Conservation (phyloP, 2,888 invertebrate genomes). For the Dynastes maya region DNA sequence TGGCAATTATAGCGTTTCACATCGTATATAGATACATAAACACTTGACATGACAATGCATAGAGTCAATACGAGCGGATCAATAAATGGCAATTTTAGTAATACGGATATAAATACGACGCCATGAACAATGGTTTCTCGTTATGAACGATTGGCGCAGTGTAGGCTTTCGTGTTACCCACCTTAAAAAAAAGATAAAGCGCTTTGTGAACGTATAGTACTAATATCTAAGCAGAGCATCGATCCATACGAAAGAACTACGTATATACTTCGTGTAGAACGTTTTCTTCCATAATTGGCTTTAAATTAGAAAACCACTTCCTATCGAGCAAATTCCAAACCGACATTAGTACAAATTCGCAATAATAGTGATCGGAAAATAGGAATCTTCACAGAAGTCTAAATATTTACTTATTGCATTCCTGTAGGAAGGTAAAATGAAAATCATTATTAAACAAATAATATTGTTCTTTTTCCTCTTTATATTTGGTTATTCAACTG, state of each 20-base stretch:
- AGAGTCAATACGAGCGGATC: slow-evolving; percentile 30
- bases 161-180: slow-evolving; percentile 20
- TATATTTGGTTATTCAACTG: no score
- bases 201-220: slow-evolving; percentile 10
- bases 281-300: slow-evolving; percentile 21
- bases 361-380: no score
- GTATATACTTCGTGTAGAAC: slow-evolving; percentile 2
- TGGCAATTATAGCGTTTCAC: no score
- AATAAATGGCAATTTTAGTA: slow-evolving; percentile 38
- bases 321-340: no score
- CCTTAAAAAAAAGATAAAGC: slow-evolving; percentile 11
- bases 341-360: no score
- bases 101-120: slow-evolving; percentile 40
- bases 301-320: not conserved
- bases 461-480: no score
- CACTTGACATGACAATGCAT: slow-evolving; percentile 6
- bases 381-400: no score
- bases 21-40: no score
- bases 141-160: slow-evolving; percentile 17
- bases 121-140: slow-evolving; percentile 29
- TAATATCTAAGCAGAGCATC: slow-evolving; percentile 24
- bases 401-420: no score
- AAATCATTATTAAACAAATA: no score
- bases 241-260: not conserved
- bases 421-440: no score